Evolutionary conservation across 2,113 vertebrate genomes (phyloP).

Genomic region (Condylura cristata): DNA sequence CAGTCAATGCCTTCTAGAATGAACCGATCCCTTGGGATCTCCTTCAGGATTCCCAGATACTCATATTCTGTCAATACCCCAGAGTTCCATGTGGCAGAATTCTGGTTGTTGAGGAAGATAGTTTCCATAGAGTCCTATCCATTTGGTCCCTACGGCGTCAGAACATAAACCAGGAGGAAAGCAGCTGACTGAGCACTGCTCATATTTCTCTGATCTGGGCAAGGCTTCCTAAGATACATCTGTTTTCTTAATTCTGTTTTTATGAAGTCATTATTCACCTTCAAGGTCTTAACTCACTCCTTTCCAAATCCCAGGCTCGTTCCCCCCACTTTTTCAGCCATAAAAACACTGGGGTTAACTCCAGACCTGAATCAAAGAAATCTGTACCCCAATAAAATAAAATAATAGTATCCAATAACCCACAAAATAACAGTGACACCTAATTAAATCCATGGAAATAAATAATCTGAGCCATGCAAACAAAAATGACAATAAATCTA

Average conservation of each 20-base stretch:
- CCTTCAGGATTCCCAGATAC: neutral
- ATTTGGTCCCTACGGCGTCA: neutral
- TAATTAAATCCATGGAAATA: neutral
- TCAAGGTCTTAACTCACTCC: neutral
- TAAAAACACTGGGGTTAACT: neutral
- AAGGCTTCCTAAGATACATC: conserved; percentile 62
- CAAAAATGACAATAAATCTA: neutral
- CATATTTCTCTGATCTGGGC: conserved; percentile 54
- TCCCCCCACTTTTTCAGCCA: neutral
- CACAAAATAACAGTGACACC: neutral
- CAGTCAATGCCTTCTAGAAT: neutral
- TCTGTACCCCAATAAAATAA: neutral
- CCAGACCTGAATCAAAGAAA: neutral
- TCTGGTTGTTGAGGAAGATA: neutral
- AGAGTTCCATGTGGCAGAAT: neutral
- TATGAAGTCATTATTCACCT: conserved; percentile 60
- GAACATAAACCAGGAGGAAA: neutral
- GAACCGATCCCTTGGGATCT: neutral
- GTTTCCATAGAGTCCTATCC: neutral
- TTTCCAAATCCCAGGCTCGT: conserved; percentile 6
- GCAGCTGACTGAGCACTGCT: neutral
- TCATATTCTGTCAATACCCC: neutral
- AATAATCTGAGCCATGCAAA: neutral
- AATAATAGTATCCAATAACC: neutral
- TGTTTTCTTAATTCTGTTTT: conserved; percentile 63